Evolutionary conservation across 2,797 vertebrate species (phyloP), one percentile per base, ranked within the genome.

Genomic region (Sebastiscus tertius): DNA sequence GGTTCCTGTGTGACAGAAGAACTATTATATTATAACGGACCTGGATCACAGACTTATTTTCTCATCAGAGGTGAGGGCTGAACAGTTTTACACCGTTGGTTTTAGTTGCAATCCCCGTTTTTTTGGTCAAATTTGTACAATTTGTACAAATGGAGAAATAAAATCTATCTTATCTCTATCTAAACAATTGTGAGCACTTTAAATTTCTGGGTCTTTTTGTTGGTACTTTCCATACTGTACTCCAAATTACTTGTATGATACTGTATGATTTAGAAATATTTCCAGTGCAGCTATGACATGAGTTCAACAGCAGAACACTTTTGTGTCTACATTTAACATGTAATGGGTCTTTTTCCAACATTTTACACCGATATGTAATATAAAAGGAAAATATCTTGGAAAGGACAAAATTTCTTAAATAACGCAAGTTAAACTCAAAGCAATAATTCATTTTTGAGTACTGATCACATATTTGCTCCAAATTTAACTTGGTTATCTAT

Each of bases 21-120:
- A 81, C 79, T 78, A 79, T 87, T 92, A 77, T 67, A 84, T 75
- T 86, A 82, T 80, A 88, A 84, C 78, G 64, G 85, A 88, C 64
- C 63, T 79, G 75, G 58, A 87, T 79, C 76, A 78, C 67, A 71
- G 69, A 72, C 33, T 72, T 79, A 39, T 77, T 80, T 69, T 52
- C 75, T 76, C 82, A 80, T 84, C 74, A 76, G 78, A 73, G 9
- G 27, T 75, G 73, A 60, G 24, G 59, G 10, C 12, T 65, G 22
- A 70, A 67, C 56, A 29, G 18, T 26, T 68, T 20, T 22, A 59
- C 34, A 58, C 5, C 1, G 2, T 33, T 59, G 13, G 5, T 61
- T 74, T 63, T 70, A 29, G 14, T 31, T 59, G 9, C 63, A 75
- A 31, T 62, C 27, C 46, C 67, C 29, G 70, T 72, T 85, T 77